Base-by-base conservation (phyloP, 2,888 invertebrate species). In the Eledona agricola region DNA sequence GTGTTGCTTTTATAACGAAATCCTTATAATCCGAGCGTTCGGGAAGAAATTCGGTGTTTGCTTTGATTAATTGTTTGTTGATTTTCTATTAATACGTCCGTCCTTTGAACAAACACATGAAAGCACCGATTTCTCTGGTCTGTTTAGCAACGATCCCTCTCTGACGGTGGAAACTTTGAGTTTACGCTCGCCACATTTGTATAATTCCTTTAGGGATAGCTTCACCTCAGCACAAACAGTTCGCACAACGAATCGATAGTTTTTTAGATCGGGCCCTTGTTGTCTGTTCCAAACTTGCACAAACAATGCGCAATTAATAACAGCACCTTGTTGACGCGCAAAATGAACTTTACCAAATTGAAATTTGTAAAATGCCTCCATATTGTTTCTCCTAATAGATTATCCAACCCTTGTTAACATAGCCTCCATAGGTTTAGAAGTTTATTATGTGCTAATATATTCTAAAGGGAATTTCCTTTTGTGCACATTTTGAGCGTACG, bases 351-450 rank as follows among this genome's bases (percentile, higher is more conserved):
- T 17, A 15, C 51, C 28, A 50, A 57, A 57, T 57, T 57, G 57
- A 57, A 57, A 57, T 57, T 57, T 47, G 57, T 54, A 57, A 57
- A 57, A 57, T 54, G 46, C 51, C 45, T 55, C 38, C 57, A 55
- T 57, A 51, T 51, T 57, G 57, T 57, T 57, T 51, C 54, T 51
- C 40, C 31, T 51, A 57, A 55, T 57, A 57, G 54, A 57, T 55
- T 55, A 57, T 57, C 55, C 54, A 42, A 51, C 57, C 57, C 57
- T 55, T 55, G 57, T 57, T 57, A 54, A 51, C 46, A 37, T 29
- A 50, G 50, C 43, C 54, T 54, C 40, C 40, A 53, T 53, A 51
- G 54, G 42, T 47, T 42, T 35, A 22, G 51, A 54, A 57, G 47
- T 57, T 57, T 54, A 55, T 57, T 57, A 54, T 51, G 51, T 46